These are phyloP conservation scores for Zele albiditarsus DNA, from an alignment of 2,888 invertebrate species.

Conservation along the genomic window DNA sequence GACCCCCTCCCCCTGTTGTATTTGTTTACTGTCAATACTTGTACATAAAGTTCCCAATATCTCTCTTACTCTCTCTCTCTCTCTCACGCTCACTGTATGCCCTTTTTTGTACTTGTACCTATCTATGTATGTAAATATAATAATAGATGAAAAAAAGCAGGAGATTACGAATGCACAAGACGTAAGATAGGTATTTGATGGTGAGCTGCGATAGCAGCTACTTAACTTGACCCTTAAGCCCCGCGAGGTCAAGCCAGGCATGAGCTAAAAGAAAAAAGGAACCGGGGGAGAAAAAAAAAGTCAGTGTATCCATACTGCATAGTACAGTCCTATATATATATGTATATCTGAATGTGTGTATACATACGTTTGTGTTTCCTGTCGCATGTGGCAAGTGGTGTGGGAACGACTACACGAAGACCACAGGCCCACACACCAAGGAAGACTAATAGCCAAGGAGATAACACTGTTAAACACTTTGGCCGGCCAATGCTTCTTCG, in stretches of 20 bases:
- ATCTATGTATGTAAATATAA: not conserved
- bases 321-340: not conserved
- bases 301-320: no score
- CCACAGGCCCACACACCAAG: conserved; percentile 71
- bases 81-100: not conserved
- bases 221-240: conserved; percentile 69
- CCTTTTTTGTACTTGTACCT: not conserved
- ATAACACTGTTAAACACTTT: conserved; percentile 73
- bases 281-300: not conserved
- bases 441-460: conserved; percentile 72
- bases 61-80: no score
- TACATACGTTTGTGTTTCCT: not conserved
- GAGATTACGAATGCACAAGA: not conserved
- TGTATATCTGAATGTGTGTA: not conserved
- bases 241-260: conserved; percentile 9
- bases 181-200: conserved; percentile 62
- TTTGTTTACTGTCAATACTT: no score
- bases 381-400: not conserved
- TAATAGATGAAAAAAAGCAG: not conserved
- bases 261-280: not conserved
- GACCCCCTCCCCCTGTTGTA: no score
- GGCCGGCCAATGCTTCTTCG: conserved; percentile 71
- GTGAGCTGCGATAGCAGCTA: conserved; percentile 69
- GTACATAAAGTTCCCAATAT: no score
- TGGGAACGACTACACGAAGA: conserved; percentile 46